Base-by-base conservation (phyloP, 2,888 invertebrate genomes). In the Athripsodes cinereus region DNA sequence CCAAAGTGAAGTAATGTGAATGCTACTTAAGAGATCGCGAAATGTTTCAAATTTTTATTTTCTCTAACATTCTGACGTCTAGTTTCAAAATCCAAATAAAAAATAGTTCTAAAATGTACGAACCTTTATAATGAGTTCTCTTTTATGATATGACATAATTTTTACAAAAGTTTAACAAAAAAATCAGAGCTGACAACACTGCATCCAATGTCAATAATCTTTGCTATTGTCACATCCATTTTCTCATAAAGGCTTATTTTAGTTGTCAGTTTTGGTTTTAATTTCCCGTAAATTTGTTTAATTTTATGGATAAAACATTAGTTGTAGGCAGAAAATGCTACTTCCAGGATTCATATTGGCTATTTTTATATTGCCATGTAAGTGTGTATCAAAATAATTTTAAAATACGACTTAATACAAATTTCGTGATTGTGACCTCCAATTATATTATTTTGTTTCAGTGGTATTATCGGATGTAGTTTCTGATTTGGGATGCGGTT, bases 211-310 rank as follows among this genome's bases (percentile, higher is more conserved):
- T n/a, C n/a, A n/a, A n/a, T n/a, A n/a, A n/a, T n/a, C n/a, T n/a
- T n/a, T n/a, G 26, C 54, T 55, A 55, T 59, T 59, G 59, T 59
- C 60, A 57, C 53, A 53, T 53, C 60, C 60, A 60, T 60, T 57
- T 60, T 52, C 52, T 50, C 26, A 26, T 26, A 3, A 60, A 60
- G 57, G 57, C 53, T 47, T 51, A 35, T 57, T 57, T 53, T 51
- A 57, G 40, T 53, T 57, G 57, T 56, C 57, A 58, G 22, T 49
- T 57, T 26, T 53, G 16, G 20, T 31, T 53, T 49, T 53, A 57
- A 34, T 22, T 46, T 34, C 13, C 20, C 16, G 16, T 54, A 26
- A 11, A 46, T 46, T 31, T 16, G 19, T 22, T 8, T 22, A 21
- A 22, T 54, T 58, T 51, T 40, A 58, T 58, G 58, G 58, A 58